phyloP scores from a whole-genome alignment of 2,888 invertebrate genomes.

The Chrysomela aeneicollis region DNA sequence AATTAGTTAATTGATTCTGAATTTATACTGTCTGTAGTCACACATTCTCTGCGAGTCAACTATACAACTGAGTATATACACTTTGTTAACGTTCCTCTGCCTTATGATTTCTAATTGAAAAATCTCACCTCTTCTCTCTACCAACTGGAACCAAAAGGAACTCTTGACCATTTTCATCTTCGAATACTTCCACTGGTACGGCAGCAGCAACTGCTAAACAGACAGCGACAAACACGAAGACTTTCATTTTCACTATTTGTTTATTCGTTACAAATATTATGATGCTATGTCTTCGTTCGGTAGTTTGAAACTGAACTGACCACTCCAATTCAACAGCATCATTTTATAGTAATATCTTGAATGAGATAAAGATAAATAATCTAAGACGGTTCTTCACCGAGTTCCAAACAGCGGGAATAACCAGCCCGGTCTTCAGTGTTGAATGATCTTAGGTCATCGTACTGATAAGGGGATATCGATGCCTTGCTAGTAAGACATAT shows the following conservation, averaged over 20 bases:
- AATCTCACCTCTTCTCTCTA: slow-evolving; percentile 36
- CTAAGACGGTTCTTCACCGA: too few relatives aligned
- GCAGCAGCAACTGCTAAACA: slow-evolving; percentile 28
- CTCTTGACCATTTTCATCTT: slow-evolving; percentile 38
- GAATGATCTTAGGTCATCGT: too few relatives aligned
- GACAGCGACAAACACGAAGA: slow-evolving; percentile 23
- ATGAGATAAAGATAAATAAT: background rate
- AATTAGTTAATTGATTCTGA: too few relatives aligned
- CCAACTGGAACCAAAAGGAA: slow-evolving; percentile 31
- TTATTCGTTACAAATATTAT: background rate
- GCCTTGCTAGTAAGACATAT: too few relatives aligned
- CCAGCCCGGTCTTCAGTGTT: background rate
- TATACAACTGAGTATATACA: too few relatives aligned
- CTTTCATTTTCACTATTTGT: slow-evolving; percentile 27
- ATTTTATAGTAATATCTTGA: too few relatives aligned
- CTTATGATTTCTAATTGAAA: background rate
- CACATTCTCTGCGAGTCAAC: too few relatives aligned
- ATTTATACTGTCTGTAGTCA: too few relatives aligned
- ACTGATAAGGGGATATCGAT: too few relatives aligned
- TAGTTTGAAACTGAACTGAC: background rate
- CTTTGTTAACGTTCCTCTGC: too few relatives aligned
- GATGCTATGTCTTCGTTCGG: background rate
- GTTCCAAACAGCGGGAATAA: too few relatives aligned
- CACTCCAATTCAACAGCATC: background rate
- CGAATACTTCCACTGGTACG: slow-evolving; percentile 31